phyloP scores from a whole-genome alignment of 2,888 invertebrate species.

The Hetaerina titia region DNA sequence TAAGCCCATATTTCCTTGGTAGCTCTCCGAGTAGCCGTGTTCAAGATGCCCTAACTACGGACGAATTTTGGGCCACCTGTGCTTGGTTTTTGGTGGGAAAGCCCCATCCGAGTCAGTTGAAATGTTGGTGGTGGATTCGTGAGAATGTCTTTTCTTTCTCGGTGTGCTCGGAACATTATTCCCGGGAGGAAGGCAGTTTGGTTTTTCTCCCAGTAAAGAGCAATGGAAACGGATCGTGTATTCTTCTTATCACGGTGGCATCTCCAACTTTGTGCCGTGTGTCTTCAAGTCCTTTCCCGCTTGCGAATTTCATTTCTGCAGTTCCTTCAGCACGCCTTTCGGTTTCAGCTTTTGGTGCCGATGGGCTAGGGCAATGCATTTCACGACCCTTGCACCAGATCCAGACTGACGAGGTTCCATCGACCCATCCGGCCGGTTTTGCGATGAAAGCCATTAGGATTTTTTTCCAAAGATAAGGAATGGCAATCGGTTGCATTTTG shows the following conservation, averaged over 20 bases:
- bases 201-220: not conserved
- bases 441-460: not conserved
- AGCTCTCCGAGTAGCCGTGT: too few species aligned
- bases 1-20: not conserved
- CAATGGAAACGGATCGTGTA: not conserved
- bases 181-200: too few species aligned
- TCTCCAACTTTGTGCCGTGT: not conserved
- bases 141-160: not conserved
- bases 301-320: not conserved
- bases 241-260: not conserved
- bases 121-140: too few species aligned
- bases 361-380: not conserved
- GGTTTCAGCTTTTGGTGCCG: not conserved
- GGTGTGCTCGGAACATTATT: not conserved
- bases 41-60: too few species aligned
- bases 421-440: not conserved
- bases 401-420: slow-evolving; percentile 1
- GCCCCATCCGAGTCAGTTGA: not conserved
- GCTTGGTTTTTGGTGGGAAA: too few species aligned
- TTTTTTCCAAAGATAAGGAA: not conserved
- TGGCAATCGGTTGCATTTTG: too few species aligned
- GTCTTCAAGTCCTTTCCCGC: not conserved
- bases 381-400: not conserved
- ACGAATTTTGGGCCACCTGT: too few species aligned
- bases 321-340: not conserved